Percentiles rank a stretch among this genome's conserved stretches.
Conservation (phyloP, 2,113 vertebrate genomes). For the Hystrix cristata region DNA sequence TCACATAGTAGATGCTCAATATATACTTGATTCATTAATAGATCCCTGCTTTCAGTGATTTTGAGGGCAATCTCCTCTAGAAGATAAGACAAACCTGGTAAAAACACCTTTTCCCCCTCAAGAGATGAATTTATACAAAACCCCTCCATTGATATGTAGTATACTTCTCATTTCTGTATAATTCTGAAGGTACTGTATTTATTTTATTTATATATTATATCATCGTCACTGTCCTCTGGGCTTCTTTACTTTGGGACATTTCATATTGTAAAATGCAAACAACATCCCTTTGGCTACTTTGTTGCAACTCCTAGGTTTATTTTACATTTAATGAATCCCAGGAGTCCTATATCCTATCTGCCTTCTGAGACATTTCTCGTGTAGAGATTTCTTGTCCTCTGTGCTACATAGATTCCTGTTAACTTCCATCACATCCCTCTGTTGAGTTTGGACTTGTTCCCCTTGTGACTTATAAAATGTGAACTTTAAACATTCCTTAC, state of each 20-base stretch:
- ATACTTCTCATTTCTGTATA: neutral
- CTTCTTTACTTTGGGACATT: neutral
- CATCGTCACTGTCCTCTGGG: neutral
- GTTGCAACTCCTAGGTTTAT: neutral
- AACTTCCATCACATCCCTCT: neutral
- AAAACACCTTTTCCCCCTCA: neutral
- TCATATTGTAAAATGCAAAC: neutral
- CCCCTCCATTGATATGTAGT: neutral
- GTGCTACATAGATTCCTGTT: neutral
- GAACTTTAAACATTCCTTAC: neutral
- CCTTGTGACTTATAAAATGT: neutral
- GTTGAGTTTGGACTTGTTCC: constrained; percentile 13
- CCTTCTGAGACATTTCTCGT: neutral
- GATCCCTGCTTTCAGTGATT: neutral
- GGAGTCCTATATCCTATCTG: neutral
- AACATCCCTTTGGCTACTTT: neutral
- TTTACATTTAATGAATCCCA: constrained; percentile 31
- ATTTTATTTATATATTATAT: neutral
- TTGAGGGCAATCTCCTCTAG: neutral
- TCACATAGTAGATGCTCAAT: neutral
- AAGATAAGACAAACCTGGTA: neutral
- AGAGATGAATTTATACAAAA: neutral
- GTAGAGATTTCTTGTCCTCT: neutral
- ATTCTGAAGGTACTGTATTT: neutral
- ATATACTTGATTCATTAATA: neutral